phyloP scores from a whole-genome alignment of 2,888 invertebrate species.

The Synanthedon myopaeformis region DNA sequence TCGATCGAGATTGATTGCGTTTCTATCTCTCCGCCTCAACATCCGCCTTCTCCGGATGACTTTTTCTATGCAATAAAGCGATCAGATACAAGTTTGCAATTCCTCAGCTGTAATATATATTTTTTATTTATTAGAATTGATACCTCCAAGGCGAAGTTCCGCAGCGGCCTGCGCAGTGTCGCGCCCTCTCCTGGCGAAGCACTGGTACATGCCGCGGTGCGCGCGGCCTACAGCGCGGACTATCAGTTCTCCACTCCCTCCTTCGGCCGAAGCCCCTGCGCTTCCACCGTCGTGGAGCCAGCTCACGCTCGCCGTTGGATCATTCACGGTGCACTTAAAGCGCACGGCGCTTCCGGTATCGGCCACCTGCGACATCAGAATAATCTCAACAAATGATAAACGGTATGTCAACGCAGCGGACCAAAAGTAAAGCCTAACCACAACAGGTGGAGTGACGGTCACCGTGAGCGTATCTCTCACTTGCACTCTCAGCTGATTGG shows the following conservation, averaged over 20 bases:
- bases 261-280: constrained; percentile 19
- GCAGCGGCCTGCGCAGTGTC: constrained; percentile 81
- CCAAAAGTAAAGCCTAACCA: constrained; percentile 41
- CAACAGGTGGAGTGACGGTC: constrained; percentile 67
- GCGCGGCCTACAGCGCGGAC: constrained; percentile 72
- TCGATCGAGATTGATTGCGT: constrained; percentile 25
- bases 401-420: not conserved
- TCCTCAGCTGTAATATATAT: too few species aligned
- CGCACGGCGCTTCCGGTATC: constrained; percentile 76
- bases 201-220: constrained; percentile 90
- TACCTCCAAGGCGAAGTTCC: constrained; percentile 82
- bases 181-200: constrained; percentile 77
- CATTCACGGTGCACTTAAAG: constrained; percentile 76
- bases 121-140: too few species aligned
- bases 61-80: constrained; percentile 5
- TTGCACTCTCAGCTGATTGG: constrained; percentile 71
- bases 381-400: not conserved
- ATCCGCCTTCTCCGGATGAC: not conserved
- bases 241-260: constrained; percentile 22
- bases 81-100: constrained; percentile 1
- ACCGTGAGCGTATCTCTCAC: constrained; percentile 74
- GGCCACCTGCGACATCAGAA: constrained; percentile 54
- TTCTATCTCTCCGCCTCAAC: constrained; percentile 2
- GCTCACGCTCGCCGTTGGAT: constrained; percentile 55
- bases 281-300: constrained; percentile 78